Conservation (phyloP, 2,113 vertebrate species). For the Campylomormyrus tamandua region DNA sequence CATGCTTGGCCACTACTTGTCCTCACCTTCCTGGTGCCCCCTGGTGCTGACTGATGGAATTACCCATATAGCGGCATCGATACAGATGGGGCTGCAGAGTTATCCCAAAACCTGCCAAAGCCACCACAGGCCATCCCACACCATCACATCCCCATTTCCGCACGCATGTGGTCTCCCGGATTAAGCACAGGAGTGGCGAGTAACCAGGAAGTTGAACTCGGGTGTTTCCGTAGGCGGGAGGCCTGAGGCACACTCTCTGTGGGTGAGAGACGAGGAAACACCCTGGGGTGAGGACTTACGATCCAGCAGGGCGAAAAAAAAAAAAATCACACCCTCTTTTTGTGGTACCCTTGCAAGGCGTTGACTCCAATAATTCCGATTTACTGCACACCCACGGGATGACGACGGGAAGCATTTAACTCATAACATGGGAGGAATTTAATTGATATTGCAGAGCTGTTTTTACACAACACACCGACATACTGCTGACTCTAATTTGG, state of each 20-base stretch:
- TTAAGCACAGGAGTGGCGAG: background rate
- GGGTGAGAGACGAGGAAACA: background rate
- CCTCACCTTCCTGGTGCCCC: background rate
- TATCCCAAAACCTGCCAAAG: conserved; percentile 57
- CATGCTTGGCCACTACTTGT: background rate
- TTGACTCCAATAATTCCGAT: background rate
- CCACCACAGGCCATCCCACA: background rate
- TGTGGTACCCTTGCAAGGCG: background rate
- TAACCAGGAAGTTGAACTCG: background rate
- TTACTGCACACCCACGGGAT: conserved; percentile 4
- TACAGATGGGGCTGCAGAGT: conserved; percentile 55
- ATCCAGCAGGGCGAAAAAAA: background rate
- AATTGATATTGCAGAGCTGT: conserved; percentile 7
- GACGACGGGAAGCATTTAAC: background rate
- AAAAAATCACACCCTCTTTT: background rate
- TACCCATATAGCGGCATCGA: conserved; percentile 60
- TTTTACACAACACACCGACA: background rate
- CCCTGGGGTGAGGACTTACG: background rate
- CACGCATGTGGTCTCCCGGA: background rate
- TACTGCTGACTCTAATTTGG: conserved; percentile 5
- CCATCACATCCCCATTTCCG: background rate
- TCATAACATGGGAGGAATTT: background rate
- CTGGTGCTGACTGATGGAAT: conserved; percentile 55
- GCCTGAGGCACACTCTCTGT: background rate
- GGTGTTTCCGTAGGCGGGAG: background rate